These are phyloP conservation scores for Rissa tridactyla DNA, from an alignment of 2,113 vertebrate genomes.

Conservation along the genomic window DNA sequence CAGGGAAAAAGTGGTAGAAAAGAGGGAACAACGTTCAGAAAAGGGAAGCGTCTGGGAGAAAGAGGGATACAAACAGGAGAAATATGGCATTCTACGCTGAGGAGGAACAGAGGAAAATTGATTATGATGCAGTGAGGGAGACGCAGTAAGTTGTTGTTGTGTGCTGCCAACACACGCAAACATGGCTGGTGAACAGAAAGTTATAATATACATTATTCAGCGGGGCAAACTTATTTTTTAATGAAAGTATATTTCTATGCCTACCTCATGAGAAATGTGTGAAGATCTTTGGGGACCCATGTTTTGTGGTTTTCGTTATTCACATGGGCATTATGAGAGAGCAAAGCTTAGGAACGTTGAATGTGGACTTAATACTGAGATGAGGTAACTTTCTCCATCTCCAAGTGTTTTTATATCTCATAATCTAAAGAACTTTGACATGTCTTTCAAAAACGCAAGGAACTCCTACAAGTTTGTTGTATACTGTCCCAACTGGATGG, in stretches of 20 bases:
- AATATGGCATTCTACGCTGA: not conserved
- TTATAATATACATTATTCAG: conserved; percentile 16
- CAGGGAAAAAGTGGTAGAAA: not conserved
- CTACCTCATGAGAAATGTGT: conserved; percentile 6
- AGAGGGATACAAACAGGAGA: not conserved
- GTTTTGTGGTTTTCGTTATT: conserved; percentile 9
- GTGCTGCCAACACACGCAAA: not conserved
- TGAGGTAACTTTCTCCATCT: not conserved
- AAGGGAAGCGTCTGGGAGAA: not conserved
- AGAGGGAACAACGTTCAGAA: not conserved
- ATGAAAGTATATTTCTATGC: conserved; percentile 25
- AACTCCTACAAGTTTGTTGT: not conserved
- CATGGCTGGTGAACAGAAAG: not conserved
- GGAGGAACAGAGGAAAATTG: not conserved
- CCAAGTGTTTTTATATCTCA: not conserved
- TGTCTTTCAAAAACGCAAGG: not conserved
- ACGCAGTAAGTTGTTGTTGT: not conserved
- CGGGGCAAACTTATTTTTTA: conserved; percentile 32
- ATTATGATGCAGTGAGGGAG: not conserved
- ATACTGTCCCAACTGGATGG: not conserved
- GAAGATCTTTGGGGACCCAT: not conserved
- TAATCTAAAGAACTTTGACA: not conserved
- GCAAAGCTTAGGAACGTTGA: not conserved
- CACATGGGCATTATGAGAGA: not conserved
- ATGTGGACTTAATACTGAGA: not conserved